Base-by-base conservation (phyloP, 1,140 invertebrate species). In the Drosophila nigromelanica region DNA sequence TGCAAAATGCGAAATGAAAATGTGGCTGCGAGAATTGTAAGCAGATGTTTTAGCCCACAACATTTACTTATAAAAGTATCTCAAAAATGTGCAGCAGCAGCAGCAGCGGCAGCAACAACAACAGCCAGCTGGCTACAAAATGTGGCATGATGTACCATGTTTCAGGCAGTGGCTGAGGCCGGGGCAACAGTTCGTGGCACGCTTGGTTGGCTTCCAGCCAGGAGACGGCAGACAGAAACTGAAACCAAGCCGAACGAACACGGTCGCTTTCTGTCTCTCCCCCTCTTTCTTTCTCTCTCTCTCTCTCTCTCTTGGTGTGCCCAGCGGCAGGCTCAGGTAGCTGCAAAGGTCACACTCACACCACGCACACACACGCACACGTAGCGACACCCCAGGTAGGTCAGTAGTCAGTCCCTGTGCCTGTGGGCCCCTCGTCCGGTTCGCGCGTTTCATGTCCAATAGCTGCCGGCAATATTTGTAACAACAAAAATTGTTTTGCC, bases 1-100 rank as follows among this genome's bases (percentile, higher is more conserved):
- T 76, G 66, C 42, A 55, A 77, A 77, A 63, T 76, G 58, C 73
- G 73, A 64, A 74, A 63, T 62, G 52, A 64, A 74, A 76, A 73
- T 75, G 66, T 51, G 43, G 56, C 52, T n/a, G 18, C 51, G 18
- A 58, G 69, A 72, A 60, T 59, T 66, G 61, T 54, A 51, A 56
- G 68, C 75, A 78, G 75, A 71, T 76, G 74, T 77, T 77, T 76
- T 60, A 43, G 68, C 68, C 15, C 60, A 55, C 61, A 70, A 59
- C 43, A 63, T 63, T 64, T 64, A 71, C 60, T 39, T 71, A 64
- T 48, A 71, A 50, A 50, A 56, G 68, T 64, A 64, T 71, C 51
- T 55, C 24, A 60, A 60, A 60, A 60, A 60, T 60, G 47, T 52
- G 60, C 48, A 24, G 15, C 33, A 27, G 27, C 27, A 6, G 40